Evolutionary conservation across 2,888 invertebrate genomes (phyloP).

Genomic region (Caenorhabditis imperialis): DNA sequence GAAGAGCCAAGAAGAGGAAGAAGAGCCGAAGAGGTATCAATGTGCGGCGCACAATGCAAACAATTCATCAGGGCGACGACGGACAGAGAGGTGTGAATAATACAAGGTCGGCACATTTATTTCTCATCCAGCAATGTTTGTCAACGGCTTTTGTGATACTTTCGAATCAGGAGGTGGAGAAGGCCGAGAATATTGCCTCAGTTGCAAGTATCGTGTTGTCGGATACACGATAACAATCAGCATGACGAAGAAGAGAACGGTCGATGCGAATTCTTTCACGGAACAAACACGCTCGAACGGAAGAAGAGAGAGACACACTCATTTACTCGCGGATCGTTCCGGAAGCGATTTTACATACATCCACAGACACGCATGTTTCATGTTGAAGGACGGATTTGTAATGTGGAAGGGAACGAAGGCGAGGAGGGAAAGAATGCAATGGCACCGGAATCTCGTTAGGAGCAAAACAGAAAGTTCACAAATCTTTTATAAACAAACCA

Average conservation of each 20-base stretch:
- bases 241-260: too few species aligned
- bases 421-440: not conserved
- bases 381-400: constrained; percentile 8
- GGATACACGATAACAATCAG: constrained; percentile 45
- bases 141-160: not conserved
- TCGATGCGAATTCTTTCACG: too few species aligned
- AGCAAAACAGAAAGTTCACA: not conserved
- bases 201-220: too few species aligned
- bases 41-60: constrained; percentile 46
- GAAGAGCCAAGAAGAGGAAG: constrained; percentile 5
- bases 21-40: constrained; percentile 37
- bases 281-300: constrained; percentile 28
- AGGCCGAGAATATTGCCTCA: too few species aligned
- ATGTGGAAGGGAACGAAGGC: constrained; percentile 8
- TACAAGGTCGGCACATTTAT: constrained; percentile 42
- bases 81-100: constrained; percentile 42
- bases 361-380: constrained; percentile 18
- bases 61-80: constrained; percentile 35
- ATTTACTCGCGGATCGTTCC: constrained; percentile 39
- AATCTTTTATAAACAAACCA: not conserved
- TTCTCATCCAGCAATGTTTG: constrained; percentile 40
- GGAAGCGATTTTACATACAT: constrained; percentile 27
- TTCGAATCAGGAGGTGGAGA: not conserved
- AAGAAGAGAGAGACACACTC: constrained; percentile 26
- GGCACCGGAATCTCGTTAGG: constrained; percentile 32